Conservation (phyloP, 2,797 vertebrate species). For the Rallus crepitans region DNA sequence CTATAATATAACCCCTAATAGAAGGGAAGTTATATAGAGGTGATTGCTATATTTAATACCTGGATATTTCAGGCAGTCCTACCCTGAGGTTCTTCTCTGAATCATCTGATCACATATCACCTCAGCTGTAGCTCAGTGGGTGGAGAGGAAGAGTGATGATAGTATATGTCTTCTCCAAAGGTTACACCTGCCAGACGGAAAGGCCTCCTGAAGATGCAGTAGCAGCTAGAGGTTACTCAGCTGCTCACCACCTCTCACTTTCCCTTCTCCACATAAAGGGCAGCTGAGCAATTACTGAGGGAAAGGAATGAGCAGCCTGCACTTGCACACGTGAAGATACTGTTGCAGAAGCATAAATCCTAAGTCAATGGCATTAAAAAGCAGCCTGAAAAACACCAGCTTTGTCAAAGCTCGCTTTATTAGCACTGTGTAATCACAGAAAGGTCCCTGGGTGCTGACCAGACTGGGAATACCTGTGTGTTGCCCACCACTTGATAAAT, state of each 20-base stretch:
- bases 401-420: slow-evolving; percentile 22
- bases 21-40: background rate
- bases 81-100: background rate
- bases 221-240: slow-evolving; percentile 66
- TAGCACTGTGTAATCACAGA: background rate
- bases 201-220: slow-evolving; percentile 67
- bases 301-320: background rate
- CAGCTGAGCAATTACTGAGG: slow-evolving; percentile 55
- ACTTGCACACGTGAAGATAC: background rate
- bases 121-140: background rate
- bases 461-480: background rate
- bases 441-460: background rate
- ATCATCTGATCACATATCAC: slow-evolving; percentile 1
- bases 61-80: slow-evolving; percentile 8
- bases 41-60: background rate
- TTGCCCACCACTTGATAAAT: background rate
- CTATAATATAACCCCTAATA: background rate
- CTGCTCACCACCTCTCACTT: slow-evolving; percentile 49
- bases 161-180: slow-evolving; percentile 59
- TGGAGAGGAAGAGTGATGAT: slow-evolving; percentile 49
- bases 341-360: slow-evolving; percentile 33
- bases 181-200: slow-evolving; percentile 66
- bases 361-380: slow-evolving; percentile 24
- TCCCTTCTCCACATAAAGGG: slow-evolving; percentile 49
- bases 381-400: background rate